Percentiles rank a stretch among this genome's conserved stretches.
Evolutionary conservation across 2,797 vertebrate species (phyloP).

Genomic region (Acanthurus leucopareius): DNA sequence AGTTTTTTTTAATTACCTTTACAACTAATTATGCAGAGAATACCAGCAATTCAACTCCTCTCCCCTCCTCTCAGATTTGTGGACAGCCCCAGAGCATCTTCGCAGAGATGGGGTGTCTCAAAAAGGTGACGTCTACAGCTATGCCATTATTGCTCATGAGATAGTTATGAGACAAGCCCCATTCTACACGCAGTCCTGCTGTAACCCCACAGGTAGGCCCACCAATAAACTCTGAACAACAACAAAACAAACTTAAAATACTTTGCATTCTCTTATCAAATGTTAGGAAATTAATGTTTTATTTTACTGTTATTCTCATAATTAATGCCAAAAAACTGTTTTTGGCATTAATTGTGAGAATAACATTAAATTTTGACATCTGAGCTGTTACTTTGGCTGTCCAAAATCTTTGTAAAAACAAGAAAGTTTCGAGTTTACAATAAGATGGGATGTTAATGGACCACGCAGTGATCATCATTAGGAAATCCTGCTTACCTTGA

Average conservation of each 20-base stretch:
- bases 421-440: neutral
- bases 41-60: neutral
- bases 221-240: neutral
- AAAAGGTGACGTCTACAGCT: slow-evolving; percentile 97
- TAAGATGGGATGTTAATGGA: neutral
- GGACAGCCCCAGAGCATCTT: slow-evolving; percentile 95
- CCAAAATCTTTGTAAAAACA: neutral
- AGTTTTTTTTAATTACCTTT: neutral
- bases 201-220: slow-evolving; percentile 84
- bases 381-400: neutral
- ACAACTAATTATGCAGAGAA: neutral
- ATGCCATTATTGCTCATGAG: slow-evolving; percentile 94
- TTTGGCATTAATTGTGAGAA: too few relatives aligned
- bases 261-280: too few relatives aligned
- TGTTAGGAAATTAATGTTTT: too few relatives aligned
- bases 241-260: neutral
- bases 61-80: slow-evolving; percentile 74
- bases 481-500: neutral
- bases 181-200: slow-evolving; percentile 87
- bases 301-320: too few relatives aligned
- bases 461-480: neutral
- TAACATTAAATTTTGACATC: neutral
- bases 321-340: too few relatives aligned
- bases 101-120: slow-evolving; percentile 89
- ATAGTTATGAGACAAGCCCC: slow-evolving; percentile 89